phyloP scores from a whole-genome alignment of 2,797 vertebrate species.

The Phyllotis vaccarum region DNA sequence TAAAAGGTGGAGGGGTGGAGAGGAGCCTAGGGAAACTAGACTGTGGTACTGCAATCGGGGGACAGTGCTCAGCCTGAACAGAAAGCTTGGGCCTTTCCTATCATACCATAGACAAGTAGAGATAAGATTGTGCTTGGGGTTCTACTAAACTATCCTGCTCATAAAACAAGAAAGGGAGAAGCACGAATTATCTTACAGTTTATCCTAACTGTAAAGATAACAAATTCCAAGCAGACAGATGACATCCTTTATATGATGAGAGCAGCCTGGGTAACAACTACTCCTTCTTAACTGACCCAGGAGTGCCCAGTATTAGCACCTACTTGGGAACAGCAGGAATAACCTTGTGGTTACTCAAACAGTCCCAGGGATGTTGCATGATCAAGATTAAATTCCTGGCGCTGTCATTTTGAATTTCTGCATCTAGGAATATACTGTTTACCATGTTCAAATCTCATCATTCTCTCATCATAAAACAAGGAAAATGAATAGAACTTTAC shows the following conservation, averaged over 20 bases:
- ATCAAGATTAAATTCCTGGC: background rate
- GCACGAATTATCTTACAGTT: conserved; percentile 28
- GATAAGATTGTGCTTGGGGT: background rate
- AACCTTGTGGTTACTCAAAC: background rate
- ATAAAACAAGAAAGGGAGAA: conserved; percentile 49
- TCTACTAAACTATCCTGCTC: conserved; percentile 35
- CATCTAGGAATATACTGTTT: background rate
- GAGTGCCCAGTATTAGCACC: background rate
- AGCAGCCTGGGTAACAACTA: background rate
- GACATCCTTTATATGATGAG: background rate
- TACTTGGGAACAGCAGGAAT: background rate
- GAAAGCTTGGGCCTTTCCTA: background rate
- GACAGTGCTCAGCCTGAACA: background rate
- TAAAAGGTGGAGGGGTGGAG: background rate
- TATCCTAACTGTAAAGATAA: conserved; percentile 37
- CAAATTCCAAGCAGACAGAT: background rate
- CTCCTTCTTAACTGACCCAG: background rate
- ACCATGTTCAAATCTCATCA: background rate
- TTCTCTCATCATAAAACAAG: conserved; percentile 13
- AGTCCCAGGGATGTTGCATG: background rate
- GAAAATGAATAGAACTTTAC: background rate
- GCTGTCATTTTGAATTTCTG: background rate
- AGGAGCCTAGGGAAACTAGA: background rate
- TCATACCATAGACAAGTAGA: background rate
- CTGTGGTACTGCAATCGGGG: background rate